Percentiles rank a stretch among this genome's conserved stretches.
Conservation (phyloP, 2,888 invertebrate species). For the Melanargia galathea region DNA sequence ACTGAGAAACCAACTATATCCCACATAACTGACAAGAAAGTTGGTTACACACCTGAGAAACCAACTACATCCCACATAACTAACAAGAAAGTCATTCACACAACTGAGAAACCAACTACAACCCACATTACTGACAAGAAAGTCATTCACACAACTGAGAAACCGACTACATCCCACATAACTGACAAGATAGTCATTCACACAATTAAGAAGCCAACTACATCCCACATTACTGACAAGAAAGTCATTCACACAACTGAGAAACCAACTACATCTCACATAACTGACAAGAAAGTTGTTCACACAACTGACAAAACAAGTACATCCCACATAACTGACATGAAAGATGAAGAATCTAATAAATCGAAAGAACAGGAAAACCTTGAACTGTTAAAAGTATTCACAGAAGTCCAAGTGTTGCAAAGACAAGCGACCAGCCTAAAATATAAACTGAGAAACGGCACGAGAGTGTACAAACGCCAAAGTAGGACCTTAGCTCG, state of each 20-base stretch:
- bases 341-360: constrained; percentile 15
- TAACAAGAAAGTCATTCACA: constrained; percentile 19
- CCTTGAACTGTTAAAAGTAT: constrained; percentile 64
- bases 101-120: constrained; percentile 10
- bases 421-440: constrained; percentile 63
- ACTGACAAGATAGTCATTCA: constrained; percentile 16
- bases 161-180: background rate
- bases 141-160: background rate
- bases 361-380: constrained; percentile 43
- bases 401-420: constrained; percentile 71
- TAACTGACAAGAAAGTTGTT: constrained; percentile 17
- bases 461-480: constrained; percentile 64
- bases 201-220: background rate
- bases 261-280: background rate
- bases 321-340: constrained; percentile 9
- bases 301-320: constrained; percentile 4
- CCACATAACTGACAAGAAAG: constrained; percentile 4
- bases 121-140: constrained; percentile 5
- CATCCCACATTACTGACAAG: constrained; percentile 7
- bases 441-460: constrained; percentile 66
- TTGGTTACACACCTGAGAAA: background rate
- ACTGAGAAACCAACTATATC: background rate
- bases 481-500: constrained; percentile 61
- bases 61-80: background rate
- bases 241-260: constrained; percentile 17